Base-by-base conservation (phyloP, 2,797 vertebrate genomes). In the Vespertilio murinus region DNA sequence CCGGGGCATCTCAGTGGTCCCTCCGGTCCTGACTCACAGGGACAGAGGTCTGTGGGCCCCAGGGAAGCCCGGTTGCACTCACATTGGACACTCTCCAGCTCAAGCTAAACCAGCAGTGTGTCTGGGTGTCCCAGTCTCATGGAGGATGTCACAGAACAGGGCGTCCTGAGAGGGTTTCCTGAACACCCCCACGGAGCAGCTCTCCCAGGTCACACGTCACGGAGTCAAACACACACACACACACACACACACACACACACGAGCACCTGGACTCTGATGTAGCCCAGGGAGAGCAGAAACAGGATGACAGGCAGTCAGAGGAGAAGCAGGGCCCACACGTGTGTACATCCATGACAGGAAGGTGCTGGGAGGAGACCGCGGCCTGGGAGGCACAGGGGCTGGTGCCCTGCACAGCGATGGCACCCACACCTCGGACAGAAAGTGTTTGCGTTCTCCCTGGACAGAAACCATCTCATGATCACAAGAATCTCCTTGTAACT, bases 11-110 rank as follows among this genome's bases (percentile, higher is more conserved):
- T 22, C 80, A 38, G 52, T 17, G 35, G 22, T 13, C 33, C 42
- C 22, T 5, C 1, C 0, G 22, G 14, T 64, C 17, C 17, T 8
- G 8, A 18, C 25, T 2, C 52, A 35, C 23, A 74, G 28, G 5
- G 30, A 23, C 38, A 6, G 78, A n/a, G 42, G 20, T 4, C 25
- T 3, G 0, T 28, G 28, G 22, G 5, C 30, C 7, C 1, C 71
- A 47, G 49, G 11, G 71, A 47, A 25, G 59, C 22, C 5, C 4
- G 79, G 13, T 13, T 40, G 70, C 7, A 1, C 3, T 30, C 2
- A 13, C 35, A 6, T 14, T 52, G 9, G 12, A 5, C 45, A 45
- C 7, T 11, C 45, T 45, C 45, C 45, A 3, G 45, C 45, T 13
- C 45, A 13, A 10, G 45, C 12, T 42, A 42, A 42, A 42, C 42